Percentiles rank a stretch among this genome's conserved stretches.
Evolutionary conservation across 92 coral and sea anemone species (phyloP).

Genomic region (Micromussa lordhowensis): DNA sequence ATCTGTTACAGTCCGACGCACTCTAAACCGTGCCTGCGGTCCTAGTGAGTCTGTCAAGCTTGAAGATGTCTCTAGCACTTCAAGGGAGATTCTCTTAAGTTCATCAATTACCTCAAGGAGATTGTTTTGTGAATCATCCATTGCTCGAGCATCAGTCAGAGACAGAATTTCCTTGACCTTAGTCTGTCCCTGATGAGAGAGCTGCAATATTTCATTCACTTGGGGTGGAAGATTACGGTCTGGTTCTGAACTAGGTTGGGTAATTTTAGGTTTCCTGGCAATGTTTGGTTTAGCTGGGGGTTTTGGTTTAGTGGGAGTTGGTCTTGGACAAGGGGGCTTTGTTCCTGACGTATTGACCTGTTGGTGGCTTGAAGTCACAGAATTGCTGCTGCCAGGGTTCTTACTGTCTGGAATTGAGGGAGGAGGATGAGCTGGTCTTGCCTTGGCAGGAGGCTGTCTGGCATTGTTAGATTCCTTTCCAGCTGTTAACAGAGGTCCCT

Average conservation of each 20-base stretch:
- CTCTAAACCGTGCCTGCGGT: constrained; percentile 87
- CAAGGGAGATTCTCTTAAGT: constrained; percentile 66
- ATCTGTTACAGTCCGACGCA: constrained; percentile 78
- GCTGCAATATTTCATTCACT: constrained; percentile 71
- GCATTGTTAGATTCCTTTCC: constrained; percentile 11
- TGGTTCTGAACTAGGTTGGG: constrained; percentile 46
- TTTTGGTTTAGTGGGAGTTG: constrained; percentile 68
- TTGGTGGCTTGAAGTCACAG: constrained; percentile 31
- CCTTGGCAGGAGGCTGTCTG: constrained; percentile 29
- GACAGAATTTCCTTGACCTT: constrained; percentile 70
- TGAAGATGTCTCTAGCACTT: constrained; percentile 79
- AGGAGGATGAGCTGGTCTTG: constrained; percentile 47
- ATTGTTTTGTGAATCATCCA: constrained; percentile 65
- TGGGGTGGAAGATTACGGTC: constrained; percentile 71
- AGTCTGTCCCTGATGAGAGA: constrained; percentile 67
- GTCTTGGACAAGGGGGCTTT: constrained; percentile 41
- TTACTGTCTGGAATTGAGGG: constrained; percentile 39
- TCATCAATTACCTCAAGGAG: constrained; percentile 64
- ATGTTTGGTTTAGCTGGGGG: constrained; percentile 80
- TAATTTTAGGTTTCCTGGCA: constrained; percentile 57
- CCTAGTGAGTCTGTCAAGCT: constrained; percentile 80
- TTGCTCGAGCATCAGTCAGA: constrained; percentile 76
- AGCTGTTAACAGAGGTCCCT: constrained; percentile 28
- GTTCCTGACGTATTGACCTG: constrained; percentile 20
- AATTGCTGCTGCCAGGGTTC: constrained; percentile 41